Base-by-base conservation (phyloP, 2,113 vertebrate genomes). In the Tachysurus fulvidraco region DNA sequence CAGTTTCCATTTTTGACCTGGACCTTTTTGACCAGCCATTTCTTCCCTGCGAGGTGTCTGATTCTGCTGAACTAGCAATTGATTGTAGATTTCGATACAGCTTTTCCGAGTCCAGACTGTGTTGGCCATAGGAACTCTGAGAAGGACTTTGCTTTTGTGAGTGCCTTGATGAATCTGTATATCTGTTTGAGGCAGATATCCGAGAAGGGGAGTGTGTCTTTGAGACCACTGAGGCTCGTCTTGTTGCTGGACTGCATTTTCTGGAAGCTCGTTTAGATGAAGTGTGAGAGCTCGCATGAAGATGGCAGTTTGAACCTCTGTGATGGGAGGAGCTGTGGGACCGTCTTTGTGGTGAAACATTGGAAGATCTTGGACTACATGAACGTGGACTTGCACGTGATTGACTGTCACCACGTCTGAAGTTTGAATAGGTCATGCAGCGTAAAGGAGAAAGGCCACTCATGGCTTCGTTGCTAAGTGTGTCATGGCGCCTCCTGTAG, bases 361-460 rank as follows among this genome's bases (percentile, higher is more conserved):
- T 94, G n/a, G 90, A 86, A 12, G 94, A 95, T 83, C 91, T 92
- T 25, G 93, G 93, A 28, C 91, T 92, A 25, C 92, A 93, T 23
- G 95, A 95, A 54, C 92, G 89, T 57, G 91, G 90, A 67, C 82
- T 93, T 91, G 0, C 69, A 23, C 84, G 92, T 41, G 84, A 88
- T 76, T 89, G 88, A 21, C 94, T 93, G 83, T 94, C 90, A 14
- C 90, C 93, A 7, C 82, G 89, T 90, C 95, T 92, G 74, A 96
- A 96, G 91, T 96, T 96, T 84, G 94, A 95, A 89, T 95, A 94
- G 67, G 93, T 92, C 1, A 94, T 93, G 90, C 95, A 93, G n/a
- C 94, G 94, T 81, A 95, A 93, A 1, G 95, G 95, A 14, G 95
- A 96, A 82, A 95, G 94, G 71, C 95, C 95, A 41, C 94, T 94